A percentile compares a stretch with the other conserved stretches of the same genome.
phyloP scores from a whole-genome alignment of 2,888 invertebrate species.

The Eutolmus rufibarbis region DNA sequence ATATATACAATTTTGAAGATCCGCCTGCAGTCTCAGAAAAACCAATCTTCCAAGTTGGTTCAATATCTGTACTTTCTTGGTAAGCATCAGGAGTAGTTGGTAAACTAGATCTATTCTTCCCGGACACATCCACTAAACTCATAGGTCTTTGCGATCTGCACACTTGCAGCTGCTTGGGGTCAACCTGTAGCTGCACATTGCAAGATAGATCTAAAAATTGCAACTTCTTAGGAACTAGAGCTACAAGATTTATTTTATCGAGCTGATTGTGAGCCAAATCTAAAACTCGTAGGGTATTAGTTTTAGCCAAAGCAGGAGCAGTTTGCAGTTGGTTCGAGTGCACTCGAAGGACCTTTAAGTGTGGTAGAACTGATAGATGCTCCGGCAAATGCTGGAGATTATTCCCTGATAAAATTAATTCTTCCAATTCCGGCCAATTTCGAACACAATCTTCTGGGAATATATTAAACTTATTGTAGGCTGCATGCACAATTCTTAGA shows the following conservation, averaged over 20 bases:
- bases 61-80: slow-evolving; percentile 68
- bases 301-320: slow-evolving; percentile 79
- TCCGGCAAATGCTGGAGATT: slow-evolving; percentile 78
- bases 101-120: slow-evolving; percentile 74
- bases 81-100: slow-evolving; percentile 66
- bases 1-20: slow-evolving; percentile 75
- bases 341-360: slow-evolving; percentile 77
- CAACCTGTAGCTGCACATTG: slow-evolving; percentile 81
- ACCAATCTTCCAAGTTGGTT: slow-evolving; percentile 79
- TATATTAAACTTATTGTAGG: slow-evolving; percentile 78
- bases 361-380: slow-evolving; percentile 74
- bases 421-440: slow-evolving; percentile 82
- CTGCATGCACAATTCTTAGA: slow-evolving; percentile 75
- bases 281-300: slow-evolving; percentile 76
- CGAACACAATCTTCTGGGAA: slow-evolving; percentile 77
- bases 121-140: slow-evolving; percentile 85
- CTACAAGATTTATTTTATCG: slow-evolving; percentile 78
- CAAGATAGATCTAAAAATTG: slow-evolving; percentile 87
- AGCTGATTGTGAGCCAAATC: slow-evolving; percentile 87
- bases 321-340: slow-evolving; percentile 82
- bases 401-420: slow-evolving; percentile 83
- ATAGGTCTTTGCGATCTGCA: slow-evolving; percentile 81
- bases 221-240: slow-evolving; percentile 80
- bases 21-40: slow-evolving; percentile 86
- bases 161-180: slow-evolving; percentile 80